Evolutionary conservation across 2,113 vertebrate species (phyloP), one percentile per base, ranked within the genome.

Genomic region (Nesoenas mayeri): DNA sequence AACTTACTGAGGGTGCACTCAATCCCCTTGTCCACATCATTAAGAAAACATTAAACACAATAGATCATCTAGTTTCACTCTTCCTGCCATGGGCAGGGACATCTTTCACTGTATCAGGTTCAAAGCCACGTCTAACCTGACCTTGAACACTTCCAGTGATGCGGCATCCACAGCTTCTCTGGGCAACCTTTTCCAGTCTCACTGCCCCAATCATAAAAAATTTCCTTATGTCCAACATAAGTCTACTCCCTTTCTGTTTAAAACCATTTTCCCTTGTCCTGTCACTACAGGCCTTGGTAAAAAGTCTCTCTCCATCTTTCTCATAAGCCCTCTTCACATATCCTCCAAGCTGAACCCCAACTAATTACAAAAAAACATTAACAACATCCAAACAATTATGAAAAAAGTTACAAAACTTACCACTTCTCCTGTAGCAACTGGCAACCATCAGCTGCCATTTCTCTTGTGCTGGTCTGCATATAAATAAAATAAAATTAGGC

Each of bases 391-490:
- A 73, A 3, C n/a, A 65, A 74, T 47, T 40, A 82, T 19, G 44
- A 56, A 72, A 47, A 53, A 44, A 32, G 34, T 38, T 81, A 51
- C 18, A 56, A 50, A 18, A 88, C 91, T 97, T 81, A 99, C 99
- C 99, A 5, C 99, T 99, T 98, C 98, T 98, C 93, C 99, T 98
- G 95, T 99, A 99, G 96, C 99, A 99, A 97, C 99, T 99, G 38
- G 99, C 99, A 87, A 99, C 98, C 99, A 99, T 99, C 73, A 99
- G 96, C 92, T 99, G 98, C 99, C 99, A 99, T 91, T 99, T 99
- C 94, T 99, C 99, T 89, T 99, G 98, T 2, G 98, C 98, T 2
- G 99, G 99, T 79, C 99, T 99, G 94, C 67, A 91, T 17, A 47
- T 5, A 91, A 88, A 93, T 26, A 96, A 85, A 93, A 93, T 38